Base-by-base conservation (phyloP, 2,888 invertebrate genomes). In the Luperina nickerlii region DNA sequence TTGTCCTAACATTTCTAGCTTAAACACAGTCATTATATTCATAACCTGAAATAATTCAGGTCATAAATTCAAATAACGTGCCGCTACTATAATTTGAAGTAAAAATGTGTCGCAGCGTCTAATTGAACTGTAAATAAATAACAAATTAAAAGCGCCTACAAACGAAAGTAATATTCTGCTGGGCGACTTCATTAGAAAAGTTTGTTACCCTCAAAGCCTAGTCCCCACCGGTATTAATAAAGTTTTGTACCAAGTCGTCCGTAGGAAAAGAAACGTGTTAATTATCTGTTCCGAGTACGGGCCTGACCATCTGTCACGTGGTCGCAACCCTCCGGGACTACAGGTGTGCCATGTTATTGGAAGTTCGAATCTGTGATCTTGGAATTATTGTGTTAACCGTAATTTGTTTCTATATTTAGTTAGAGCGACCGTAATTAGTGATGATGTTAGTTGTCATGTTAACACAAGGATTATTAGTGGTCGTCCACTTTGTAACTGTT, bases 111-210 rank as follows among this genome's bases (percentile, higher is more conserved):
- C 77, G 80, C 77, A 63, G 68, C 72, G 27, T 89, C 75, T 86
- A 87, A 89, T 86, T 82, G 87, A 80, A 81, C 85, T 79, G 83
- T 94, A 94, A 94, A 94, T 93, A 94, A 95, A 95, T 94, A 95
- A 95, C 94, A 95, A 96, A 96, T 95, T 95, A 95, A 95, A 93
- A 94, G 94, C 92, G 92, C 91, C 90, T 84, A 89, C 90, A 89
- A 88, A 92, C 93, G 94, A 94, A 95, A 95, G 95, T 95, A 92
- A 92, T 96, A 96, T 95, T 96, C 95, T 92, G 92, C 91, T 91
- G 90, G 93, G 94, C 94, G 95, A 95, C 96, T 97, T 96, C 96
- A 96, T 96, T 96, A 97, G 95, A 95, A 96, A 97, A 96, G 95
- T 96, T 96, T 94, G 95, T 94, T 94, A 93, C 95, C 94, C 95